A percentile compares a stretch with the other conserved stretches of the same genome.
These are phyloP conservation scores for Agapornis canus DNA, from an alignment of 2,797 vertebrate species.

Conservation along the genomic window DNA sequence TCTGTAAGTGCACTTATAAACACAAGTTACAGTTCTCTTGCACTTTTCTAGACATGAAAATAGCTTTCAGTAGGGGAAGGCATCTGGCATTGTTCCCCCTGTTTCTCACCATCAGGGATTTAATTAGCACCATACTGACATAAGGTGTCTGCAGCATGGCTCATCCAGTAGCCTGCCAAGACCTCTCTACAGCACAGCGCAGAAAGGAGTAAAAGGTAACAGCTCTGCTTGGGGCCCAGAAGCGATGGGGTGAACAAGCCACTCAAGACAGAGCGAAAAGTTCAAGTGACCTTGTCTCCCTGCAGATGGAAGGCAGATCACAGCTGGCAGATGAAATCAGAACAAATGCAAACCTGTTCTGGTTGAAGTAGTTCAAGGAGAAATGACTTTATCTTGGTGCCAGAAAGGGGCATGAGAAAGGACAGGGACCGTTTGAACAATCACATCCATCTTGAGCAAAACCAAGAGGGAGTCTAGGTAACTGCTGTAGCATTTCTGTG, in stretches of 20 bases:
- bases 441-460: not conserved
- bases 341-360: not conserved
- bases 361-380: not conserved
- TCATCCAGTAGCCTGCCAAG: fast-evolving
- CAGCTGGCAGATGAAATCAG: not conserved
- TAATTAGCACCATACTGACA: not conserved
- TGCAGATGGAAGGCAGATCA: not conserved
- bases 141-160: fast-evolving
- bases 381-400: not conserved
- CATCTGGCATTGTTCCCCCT: not conserved
- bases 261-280: not conserved
- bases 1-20: not conserved
- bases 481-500: not conserved
- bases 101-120: not conserved
- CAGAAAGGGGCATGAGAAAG: not conserved
- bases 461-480: not conserved
- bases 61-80: not conserved
- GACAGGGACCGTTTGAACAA: fast-evolving
- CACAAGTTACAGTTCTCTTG: not conserved
- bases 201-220: not conserved
- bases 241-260: not conserved
- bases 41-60: not conserved
- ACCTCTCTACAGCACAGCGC: not conserved
- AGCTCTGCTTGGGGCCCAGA: not conserved
- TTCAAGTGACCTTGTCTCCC: not conserved